phyloP scores from a whole-genome alignment of 2,797 vertebrate genomes.

The Amniataba percoides region DNA sequence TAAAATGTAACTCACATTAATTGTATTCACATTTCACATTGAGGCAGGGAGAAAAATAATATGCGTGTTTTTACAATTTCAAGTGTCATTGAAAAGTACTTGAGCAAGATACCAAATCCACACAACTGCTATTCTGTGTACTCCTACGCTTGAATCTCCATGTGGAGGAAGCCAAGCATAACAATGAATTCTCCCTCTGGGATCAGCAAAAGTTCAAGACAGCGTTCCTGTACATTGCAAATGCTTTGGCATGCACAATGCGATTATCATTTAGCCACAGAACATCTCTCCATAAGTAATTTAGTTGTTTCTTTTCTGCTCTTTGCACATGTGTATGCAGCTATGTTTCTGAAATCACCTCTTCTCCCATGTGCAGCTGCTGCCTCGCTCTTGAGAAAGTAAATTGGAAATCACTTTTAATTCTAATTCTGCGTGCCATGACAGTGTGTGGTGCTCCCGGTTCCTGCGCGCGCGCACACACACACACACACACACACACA shows the following conservation, averaged over 20 bases:
- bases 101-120: conserved; percentile 54
- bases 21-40: conserved; percentile 27
- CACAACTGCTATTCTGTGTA: conserved; percentile 52
- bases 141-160: conserved; percentile 54
- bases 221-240: conserved; percentile 31
- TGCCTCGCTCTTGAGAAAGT: conserved; percentile 59
- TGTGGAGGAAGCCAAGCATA: conserved; percentile 47
- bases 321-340: conserved; percentile 5
- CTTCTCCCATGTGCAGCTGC: conserved; percentile 47
- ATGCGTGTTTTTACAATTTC: conserved; percentile 58
- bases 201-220: conserved; percentile 66
- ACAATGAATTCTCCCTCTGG: conserved; percentile 58
- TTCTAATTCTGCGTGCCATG: conserved; percentile 67
- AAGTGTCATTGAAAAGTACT: conserved; percentile 54
- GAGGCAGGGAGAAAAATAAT: conserved; percentile 31
- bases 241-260: conserved; percentile 11
- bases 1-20: conserved; percentile 23
- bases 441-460: conserved; percentile 49
- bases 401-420: conserved; percentile 70
- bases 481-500: conserved; percentile 36
- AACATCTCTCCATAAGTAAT: conserved; percentile 8
- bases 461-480: conserved; percentile 35
- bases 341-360: conserved; percentile 27
- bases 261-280: conserved; percentile 17
- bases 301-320: background rate